Conservation (phyloP, 2,113 vertebrate genomes). For the Acrocephalus arundinaceus region DNA sequence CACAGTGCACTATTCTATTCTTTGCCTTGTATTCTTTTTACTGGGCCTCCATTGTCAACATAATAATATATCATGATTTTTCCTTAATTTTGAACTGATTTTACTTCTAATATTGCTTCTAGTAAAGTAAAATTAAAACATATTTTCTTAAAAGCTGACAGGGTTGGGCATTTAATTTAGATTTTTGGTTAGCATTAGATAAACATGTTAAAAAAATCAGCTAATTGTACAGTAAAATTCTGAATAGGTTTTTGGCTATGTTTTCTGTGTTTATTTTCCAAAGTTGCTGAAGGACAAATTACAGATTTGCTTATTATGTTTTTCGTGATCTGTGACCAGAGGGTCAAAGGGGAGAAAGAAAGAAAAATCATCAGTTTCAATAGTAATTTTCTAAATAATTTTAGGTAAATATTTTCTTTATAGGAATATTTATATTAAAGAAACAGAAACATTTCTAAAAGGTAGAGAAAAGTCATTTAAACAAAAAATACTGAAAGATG, state of each 20-base stretch:
- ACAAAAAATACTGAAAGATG: neutral
- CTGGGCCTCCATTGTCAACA: slow-evolving; percentile 16
- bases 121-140: neutral
- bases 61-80: slow-evolving; percentile 6
- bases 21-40: slow-evolving; percentile 67
- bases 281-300: slow-evolving; percentile 29
- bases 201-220: neutral
- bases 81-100: slow-evolving; percentile 3
- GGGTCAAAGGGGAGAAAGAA: neutral
- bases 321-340: neutral
- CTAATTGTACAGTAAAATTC: slow-evolving; percentile 2
- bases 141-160: neutral
- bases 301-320: neutral
- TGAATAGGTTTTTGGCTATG: neutral
- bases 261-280: slow-evolving; percentile 34
- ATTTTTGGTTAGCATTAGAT: neutral
- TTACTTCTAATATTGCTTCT: neutral
- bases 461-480: neutral
- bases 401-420: slow-evolving; percentile 31
- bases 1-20: slow-evolving; percentile 59
- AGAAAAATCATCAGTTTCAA: neutral
- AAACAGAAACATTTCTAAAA: slow-evolving; percentile 11
- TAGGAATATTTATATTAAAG: slow-evolving; percentile 34
- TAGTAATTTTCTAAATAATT: slow-evolving; percentile 3
- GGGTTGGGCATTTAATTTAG: neutral